phyloP scores from a whole-genome alignment of 2,113 vertebrate species.

The Recurvirostra avosetta region DNA sequence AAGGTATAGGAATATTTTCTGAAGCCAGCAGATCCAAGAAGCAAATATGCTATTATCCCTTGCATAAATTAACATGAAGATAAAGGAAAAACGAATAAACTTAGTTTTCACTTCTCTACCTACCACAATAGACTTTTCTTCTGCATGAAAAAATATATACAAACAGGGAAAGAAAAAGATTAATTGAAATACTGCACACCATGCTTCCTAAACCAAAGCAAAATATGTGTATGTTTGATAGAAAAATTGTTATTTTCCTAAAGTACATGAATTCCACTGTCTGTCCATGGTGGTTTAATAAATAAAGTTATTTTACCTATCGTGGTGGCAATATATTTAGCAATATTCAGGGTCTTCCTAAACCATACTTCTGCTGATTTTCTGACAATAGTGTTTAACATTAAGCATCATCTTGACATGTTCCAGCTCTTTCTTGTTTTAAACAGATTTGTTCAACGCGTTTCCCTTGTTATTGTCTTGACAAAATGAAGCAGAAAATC shows the following conservation, averaged over 20 bases:
- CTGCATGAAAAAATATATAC: conserved; percentile 25
- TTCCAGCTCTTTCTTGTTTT: background rate
- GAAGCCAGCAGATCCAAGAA: background rate
- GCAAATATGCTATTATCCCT: conserved; percentile 8
- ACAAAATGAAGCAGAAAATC: background rate
- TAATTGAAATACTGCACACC: background rate
- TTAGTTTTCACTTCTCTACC: conserved; percentile 57
- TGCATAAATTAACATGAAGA: conserved; percentile 48
- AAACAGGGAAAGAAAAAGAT: conserved; percentile 5
- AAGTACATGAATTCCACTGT: background rate
- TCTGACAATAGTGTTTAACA: background rate
- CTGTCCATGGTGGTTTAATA: background rate
- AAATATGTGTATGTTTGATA: background rate
- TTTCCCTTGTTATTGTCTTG: background rate
- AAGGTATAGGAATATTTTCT: background rate
- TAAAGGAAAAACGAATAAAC: conserved; percentile 27
- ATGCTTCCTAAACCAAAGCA: background rate
- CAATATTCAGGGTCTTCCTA: background rate
- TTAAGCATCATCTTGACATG: background rate
- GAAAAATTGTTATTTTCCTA: background rate
- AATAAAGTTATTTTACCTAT: background rate
- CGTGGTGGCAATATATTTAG: background rate
- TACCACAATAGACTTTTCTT: conserved; percentile 48
- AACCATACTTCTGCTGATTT: background rate
- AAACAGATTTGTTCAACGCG: background rate